phyloP scores from a whole-genome alignment of 2,797 vertebrate genomes.

The Hafferia zeledoni region DNA sequence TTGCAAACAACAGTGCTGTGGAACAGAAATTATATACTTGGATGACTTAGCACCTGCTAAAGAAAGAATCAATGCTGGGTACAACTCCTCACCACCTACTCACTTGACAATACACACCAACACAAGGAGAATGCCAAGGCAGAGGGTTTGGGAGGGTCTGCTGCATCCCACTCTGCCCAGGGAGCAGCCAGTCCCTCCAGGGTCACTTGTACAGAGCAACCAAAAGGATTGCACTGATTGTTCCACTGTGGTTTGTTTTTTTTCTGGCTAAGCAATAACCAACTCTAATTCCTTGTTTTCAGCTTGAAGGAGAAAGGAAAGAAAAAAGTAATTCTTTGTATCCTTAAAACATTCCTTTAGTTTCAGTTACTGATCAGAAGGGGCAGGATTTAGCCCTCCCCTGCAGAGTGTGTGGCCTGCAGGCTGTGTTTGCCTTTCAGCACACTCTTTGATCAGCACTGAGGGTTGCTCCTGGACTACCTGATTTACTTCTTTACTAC shows the following conservation, averaged over 20 bases:
- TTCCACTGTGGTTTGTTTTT: background rate
- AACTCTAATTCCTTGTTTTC: background rate
- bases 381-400: background rate
- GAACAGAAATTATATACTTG: background rate
- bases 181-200: rapidly evolving
- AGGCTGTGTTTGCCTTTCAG: background rate
- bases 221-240: background rate
- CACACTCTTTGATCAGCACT: background rate
- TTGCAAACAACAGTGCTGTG: background rate
- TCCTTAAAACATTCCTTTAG: background rate
- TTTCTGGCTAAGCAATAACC: background rate
- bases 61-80: background rate
- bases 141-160: background rate
- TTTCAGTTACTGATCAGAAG: background rate
- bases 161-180: rapidly evolving
- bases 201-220: rapidly evolving
- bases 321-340: background rate
- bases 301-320: background rate
- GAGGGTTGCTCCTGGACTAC: background rate
- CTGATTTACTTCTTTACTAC: background rate
- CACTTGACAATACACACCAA: background rate
- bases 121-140: background rate
- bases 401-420: background rate
- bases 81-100: background rate
- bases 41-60: background rate